These are phyloP conservation scores for Sula dactylatra DNA, from an alignment of 2,113 vertebrate species.

Conservation along the genomic window DNA sequence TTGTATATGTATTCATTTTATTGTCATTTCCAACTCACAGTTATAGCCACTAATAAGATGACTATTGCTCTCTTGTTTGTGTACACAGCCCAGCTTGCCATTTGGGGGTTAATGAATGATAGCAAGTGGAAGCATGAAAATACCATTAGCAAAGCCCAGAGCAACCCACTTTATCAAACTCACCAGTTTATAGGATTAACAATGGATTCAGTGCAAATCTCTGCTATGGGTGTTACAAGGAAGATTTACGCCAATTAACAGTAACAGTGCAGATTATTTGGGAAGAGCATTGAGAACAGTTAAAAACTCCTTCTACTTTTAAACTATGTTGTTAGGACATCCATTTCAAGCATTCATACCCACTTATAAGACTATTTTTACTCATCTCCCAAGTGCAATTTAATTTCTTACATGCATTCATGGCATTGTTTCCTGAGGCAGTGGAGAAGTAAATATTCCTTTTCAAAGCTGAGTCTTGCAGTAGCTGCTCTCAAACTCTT, in stretches of 20 bases:
- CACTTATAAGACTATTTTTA: neutral
- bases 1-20: neutral
- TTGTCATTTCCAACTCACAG: neutral
- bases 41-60: neutral
- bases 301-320: constrained; percentile 14
- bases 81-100: neutral
- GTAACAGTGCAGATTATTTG: constrained; percentile 30
- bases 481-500: neutral
- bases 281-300: neutral
- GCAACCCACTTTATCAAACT: constrained; percentile 59
- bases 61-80: neutral
- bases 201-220: constrained; percentile 67
- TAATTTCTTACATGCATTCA: neutral
- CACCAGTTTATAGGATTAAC: constrained; percentile 68
- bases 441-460: neutral
- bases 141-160: constrained; percentile 66
- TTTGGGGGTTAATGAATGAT: constrained; percentile 53
- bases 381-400: neutral
- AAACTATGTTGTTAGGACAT: neutral
- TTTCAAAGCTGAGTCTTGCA: neutral
- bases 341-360: neutral
- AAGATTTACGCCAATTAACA: constrained; percentile 56
- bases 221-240: constrained; percentile 38
- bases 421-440: neutral
- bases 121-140: constrained; percentile 65